These are phyloP conservation scores for Periplaneta americana DNA, from an alignment of 1,140 invertebrate species.

Conservation along the genomic window DNA sequence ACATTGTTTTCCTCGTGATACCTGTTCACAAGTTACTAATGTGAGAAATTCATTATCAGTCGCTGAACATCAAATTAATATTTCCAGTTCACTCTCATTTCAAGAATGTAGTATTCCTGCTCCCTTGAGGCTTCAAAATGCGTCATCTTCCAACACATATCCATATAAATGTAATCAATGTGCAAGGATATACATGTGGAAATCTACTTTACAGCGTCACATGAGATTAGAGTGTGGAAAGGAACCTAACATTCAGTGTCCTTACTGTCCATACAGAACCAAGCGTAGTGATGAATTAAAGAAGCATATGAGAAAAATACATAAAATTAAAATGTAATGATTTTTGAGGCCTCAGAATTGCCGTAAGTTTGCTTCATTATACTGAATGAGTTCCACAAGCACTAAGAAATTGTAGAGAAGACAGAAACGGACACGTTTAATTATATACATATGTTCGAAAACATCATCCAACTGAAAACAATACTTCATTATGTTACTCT, in stretches of 20 bases:
- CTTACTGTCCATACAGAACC: slow-evolving; percentile 29
- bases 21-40: neutral
- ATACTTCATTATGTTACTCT: too few species aligned
- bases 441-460: too few species aligned
- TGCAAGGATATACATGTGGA: slow-evolving; percentile 75
- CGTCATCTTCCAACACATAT: neutral
- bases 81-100: neutral
- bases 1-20: too few species aligned
- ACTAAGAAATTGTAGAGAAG: too few species aligned
- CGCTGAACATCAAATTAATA: neutral
- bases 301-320: neutral
- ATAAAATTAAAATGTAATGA: neutral
- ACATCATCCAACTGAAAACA: too few species aligned
- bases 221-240: slow-evolving; percentile 29
- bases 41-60: neutral
- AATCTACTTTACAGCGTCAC: slow-evolving; percentile 51
- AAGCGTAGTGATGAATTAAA: slow-evolving; percentile 21
- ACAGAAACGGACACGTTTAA: too few species aligned
- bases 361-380: too few species aligned
- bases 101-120: neutral
- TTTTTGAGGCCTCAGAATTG: too few species aligned
- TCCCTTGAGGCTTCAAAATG: neutral
- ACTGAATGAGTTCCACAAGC: too few species aligned
- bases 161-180: slow-evolving; percentile 62
- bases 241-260: slow-evolving; percentile 30